These are phyloP conservation scores for Indri indri DNA, from an alignment of 2,113 vertebrate species.

Conservation along the genomic window DNA sequence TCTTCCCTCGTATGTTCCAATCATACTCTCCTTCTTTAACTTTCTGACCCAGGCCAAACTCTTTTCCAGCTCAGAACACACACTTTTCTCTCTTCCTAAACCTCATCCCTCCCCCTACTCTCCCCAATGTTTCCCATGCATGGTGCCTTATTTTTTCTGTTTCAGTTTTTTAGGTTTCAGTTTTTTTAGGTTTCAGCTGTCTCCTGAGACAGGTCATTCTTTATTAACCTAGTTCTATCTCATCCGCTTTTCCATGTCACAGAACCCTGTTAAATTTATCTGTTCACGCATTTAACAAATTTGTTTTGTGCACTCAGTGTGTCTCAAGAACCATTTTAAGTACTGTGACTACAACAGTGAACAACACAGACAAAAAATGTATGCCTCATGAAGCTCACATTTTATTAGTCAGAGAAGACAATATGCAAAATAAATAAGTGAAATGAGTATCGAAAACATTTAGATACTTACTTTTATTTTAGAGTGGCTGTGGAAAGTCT, in stretches of 20 bases:
- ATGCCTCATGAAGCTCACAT: not conserved
- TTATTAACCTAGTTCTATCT: not conserved
- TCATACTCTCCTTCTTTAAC: not conserved
- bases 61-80: not conserved
- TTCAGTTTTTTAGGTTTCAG: not conserved
- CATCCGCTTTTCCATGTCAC: not conserved
- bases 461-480: not conserved
- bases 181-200: not conserved
- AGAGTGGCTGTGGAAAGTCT: not conserved
- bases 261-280: not conserved
- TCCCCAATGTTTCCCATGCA: not conserved
- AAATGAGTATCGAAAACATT: not conserved
- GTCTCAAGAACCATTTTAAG: not conserved
- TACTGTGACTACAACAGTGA: not conserved
- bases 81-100: not conserved
- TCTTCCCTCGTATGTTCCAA: not conserved
- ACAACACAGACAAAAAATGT: not conserved
- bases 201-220: not conserved
- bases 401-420: not conserved
- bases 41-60: not conserved
- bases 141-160: not conserved
- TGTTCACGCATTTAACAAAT: not conserved
- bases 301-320: not conserved
- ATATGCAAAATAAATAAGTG: not conserved
- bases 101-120: rapidly evolving